Percentiles rank a stretch among this genome's conserved stretches.
Conservation (phyloP, 2,888 invertebrate species). For the Melieria crassipennis region DNA sequence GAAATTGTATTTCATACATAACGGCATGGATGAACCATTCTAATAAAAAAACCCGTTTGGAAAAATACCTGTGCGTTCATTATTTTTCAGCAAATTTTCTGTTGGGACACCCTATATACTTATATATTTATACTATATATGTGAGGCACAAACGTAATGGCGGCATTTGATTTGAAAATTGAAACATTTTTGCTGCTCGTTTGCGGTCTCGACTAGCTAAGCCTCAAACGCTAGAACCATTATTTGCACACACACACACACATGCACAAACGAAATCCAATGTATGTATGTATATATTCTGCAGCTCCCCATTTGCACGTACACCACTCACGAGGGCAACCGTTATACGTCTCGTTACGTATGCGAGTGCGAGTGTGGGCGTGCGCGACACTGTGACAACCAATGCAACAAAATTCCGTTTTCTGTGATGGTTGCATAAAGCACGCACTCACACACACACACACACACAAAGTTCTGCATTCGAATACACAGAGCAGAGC, state of each 20-base stretch:
- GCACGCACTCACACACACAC: background rate
- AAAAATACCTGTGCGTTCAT: too few species aligned
- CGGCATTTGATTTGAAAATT: slow-evolving; percentile 29
- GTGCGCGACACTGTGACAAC: background rate
- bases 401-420: background rate
- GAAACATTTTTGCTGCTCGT: slow-evolving; percentile 28
- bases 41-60: too few species aligned
- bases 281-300: background rate
- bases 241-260: background rate
- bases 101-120: too few species aligned
- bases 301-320: background rate
- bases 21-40: too few species aligned
- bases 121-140: too few species aligned
- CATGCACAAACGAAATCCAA: background rate
- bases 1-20: too few species aligned
- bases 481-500: background rate
- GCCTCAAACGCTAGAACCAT: background rate
- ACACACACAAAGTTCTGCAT: background rate
- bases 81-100: too few species aligned
- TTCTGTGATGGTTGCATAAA: background rate
- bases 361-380: background rate
- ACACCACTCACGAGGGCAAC: background rate
- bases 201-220: background rate
- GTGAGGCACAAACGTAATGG: background rate
- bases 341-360: background rate